Evolutionary conservation across 92 coral and sea anemone genomes (phyloP).

Genomic region (Epizoanthus stellaris): DNA sequence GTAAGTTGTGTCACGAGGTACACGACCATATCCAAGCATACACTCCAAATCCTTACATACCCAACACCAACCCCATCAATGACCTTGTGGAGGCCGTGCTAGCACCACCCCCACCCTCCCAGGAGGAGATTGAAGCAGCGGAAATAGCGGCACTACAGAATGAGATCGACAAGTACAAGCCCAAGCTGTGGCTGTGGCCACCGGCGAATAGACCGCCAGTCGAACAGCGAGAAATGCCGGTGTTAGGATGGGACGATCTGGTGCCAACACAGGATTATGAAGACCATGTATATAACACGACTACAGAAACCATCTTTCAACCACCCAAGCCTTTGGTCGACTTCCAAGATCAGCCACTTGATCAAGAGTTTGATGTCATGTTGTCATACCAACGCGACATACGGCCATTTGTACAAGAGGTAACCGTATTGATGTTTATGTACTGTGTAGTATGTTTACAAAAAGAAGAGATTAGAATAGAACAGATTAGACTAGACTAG

Average conservation of each 20-base stretch:
- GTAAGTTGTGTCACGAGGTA: conserved; percentile 32
- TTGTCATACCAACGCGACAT: conserved; percentile 36
- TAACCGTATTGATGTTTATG: background rate
- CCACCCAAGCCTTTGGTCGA: conserved; percentile 30
- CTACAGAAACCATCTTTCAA: background rate
- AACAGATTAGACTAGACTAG: background rate
- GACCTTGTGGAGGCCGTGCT: conserved; percentile 34
- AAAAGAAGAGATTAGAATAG: too few species aligned
- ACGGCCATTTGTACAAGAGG: conserved; percentile 42
- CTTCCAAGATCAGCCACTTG: conserved; percentile 20
- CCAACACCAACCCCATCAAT: conserved; percentile 31
- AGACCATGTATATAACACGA: background rate
- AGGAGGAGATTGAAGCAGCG: conserved; percentile 15
- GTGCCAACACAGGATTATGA: conserved; percentile 8
- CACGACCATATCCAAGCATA: conserved; percentile 31
- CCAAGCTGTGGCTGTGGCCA: conserved; percentile 26
- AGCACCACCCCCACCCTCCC: conserved; percentile 30
- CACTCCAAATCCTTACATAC: conserved; percentile 25
- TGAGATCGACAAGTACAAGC: background rate
- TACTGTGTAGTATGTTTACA: background rate
- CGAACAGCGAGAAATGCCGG: conserved; percentile 13
- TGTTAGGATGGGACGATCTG: conserved; percentile 33
- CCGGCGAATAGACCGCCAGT: conserved; percentile 1
- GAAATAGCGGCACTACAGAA: conserved; percentile 29
- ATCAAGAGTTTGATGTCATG: conserved; percentile 42